Evolutionary conservation across 2,888 invertebrate species (phyloP).

Genomic region (Nymphalis polychloros): DNA sequence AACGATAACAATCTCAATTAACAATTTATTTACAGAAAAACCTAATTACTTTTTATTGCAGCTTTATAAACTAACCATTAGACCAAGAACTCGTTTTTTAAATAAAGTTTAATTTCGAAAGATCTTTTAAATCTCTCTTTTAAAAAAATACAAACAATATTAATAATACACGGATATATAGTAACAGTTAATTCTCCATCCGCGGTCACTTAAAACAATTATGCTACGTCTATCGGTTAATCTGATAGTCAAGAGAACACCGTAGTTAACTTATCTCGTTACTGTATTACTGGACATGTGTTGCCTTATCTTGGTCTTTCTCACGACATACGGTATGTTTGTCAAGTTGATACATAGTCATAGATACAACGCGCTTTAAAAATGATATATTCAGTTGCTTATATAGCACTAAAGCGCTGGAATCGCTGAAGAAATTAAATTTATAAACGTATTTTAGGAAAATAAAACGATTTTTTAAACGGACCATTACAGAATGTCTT

Average conservation of each 20-base stretch:
- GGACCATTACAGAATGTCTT: too few species aligned
- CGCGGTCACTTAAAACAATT: neutral
- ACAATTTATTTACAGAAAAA: too few species aligned
- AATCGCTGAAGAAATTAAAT: too few species aligned
- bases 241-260: slow-evolving; percentile 27
- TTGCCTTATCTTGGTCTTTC: slow-evolving; percentile 61
- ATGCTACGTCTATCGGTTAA: slow-evolving; percentile 17
- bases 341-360: too few species aligned
- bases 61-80: too few species aligned
- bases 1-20: too few species aligned
- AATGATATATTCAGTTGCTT: neutral
- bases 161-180: neutral
- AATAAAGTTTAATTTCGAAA: neutral
- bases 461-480: too few species aligned
- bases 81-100: too few species aligned
- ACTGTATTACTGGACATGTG: slow-evolving; percentile 47
- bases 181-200: neutral
- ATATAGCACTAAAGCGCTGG: too few species aligned
- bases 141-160: neutral
- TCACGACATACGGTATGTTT: slow-evolving; percentile 50
- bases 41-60: too few species aligned
- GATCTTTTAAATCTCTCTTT: neutral
- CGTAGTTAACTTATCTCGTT: slow-evolving; percentile 34
- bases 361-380: neutral
- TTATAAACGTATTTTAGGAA: too few species aligned